Evolutionary conservation across 2,797 vertebrate genomes (phyloP).

Genomic region (Pseudochaenichthys georgianus): DNA sequence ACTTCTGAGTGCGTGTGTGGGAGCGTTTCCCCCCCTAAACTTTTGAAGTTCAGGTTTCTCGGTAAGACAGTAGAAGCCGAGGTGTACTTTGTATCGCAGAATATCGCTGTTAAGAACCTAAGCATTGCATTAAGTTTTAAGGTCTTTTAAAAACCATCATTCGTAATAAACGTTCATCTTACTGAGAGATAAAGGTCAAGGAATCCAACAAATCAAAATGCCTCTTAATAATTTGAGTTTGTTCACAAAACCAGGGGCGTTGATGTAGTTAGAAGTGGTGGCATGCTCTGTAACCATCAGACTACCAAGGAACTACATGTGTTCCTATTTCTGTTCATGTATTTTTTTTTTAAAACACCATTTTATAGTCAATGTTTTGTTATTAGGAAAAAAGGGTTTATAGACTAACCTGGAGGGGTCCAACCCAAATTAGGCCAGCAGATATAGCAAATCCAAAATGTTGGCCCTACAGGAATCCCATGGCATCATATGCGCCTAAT

Average conservation of each 20-base stretch:
- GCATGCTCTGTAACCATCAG: no score
- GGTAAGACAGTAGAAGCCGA: conserved; percentile 20
- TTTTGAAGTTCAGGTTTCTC: conserved; percentile 75
- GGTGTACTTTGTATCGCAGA: conserved; percentile 26
- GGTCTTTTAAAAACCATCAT: background rate
- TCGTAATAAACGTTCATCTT: background rate
- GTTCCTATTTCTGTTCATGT: no score
- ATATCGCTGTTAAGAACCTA: background rate
- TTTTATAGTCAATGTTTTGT: no score
- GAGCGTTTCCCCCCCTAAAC: conserved; percentile 6
- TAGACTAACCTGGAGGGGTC: no score
- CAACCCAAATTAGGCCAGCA: no score
- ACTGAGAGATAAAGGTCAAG: background rate
- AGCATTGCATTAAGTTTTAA: conserved; percentile 4
- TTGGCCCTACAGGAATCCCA: no score
- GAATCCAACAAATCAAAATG: background rate
- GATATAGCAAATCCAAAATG: no score
- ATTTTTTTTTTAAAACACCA: no score
- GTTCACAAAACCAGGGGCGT: background rate
- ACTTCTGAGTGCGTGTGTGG: background rate
- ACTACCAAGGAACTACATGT: no score
- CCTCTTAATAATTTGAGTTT: background rate
- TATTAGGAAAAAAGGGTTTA: no score
- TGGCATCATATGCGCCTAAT: no score
- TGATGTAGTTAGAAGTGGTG: background rate